Percentiles rank a stretch among this genome's conserved stretches.
phyloP scores from a whole-genome alignment of 2,113 vertebrate genomes.

The Pao palembangensis region DNA sequence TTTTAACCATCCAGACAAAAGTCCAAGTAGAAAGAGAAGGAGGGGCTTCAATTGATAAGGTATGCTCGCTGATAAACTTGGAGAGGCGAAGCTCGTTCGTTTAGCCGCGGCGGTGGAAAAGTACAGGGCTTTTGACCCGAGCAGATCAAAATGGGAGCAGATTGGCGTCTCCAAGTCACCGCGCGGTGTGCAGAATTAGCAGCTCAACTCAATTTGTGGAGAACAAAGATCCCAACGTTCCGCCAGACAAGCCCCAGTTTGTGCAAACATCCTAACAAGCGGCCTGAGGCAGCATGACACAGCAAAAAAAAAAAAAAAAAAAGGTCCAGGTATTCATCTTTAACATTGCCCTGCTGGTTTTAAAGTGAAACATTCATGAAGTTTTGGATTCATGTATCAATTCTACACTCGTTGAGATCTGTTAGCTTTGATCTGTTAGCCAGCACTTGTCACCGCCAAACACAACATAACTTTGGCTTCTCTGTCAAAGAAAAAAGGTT shows the following conservation, averaged over 20 bases:
- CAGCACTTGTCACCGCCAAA: too few species aligned
- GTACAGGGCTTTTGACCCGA: conserved; percentile 32
- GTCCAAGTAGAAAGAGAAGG: conserved; percentile 12
- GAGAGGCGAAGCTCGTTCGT: conserved; percentile 43
- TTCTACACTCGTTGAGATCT: too few species aligned
- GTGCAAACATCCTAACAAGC: conserved; percentile 41
- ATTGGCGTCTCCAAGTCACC: conserved; percentile 13
- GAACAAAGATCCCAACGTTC: conserved; percentile 55
- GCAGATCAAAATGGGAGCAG: background rate
- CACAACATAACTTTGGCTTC: too few species aligned
- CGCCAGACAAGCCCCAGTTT: conserved; percentile 48
- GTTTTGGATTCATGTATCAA: too few species aligned
- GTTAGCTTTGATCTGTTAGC: too few species aligned
- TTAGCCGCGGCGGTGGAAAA: conserved; percentile 59
- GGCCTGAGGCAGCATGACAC: conserved; percentile 25
- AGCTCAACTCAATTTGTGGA: conserved; percentile 57
- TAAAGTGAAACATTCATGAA: too few species aligned
- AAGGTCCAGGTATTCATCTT: too few species aligned
- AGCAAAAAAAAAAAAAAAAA: conserved; percentile 8
- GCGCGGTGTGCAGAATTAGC: conserved; percentile 46
- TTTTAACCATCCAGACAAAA: conserved; percentile 22
- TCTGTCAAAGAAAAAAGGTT: too few species aligned
- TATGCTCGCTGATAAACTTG: conserved; percentile 25
- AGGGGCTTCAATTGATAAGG: conserved; percentile 30
- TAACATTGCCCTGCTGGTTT: too few species aligned